Evolutionary conservation across 2,797 vertebrate species (phyloP), one percentile per base, ranked within the genome.

Genomic region (Onychomys leucogaster): DNA sequence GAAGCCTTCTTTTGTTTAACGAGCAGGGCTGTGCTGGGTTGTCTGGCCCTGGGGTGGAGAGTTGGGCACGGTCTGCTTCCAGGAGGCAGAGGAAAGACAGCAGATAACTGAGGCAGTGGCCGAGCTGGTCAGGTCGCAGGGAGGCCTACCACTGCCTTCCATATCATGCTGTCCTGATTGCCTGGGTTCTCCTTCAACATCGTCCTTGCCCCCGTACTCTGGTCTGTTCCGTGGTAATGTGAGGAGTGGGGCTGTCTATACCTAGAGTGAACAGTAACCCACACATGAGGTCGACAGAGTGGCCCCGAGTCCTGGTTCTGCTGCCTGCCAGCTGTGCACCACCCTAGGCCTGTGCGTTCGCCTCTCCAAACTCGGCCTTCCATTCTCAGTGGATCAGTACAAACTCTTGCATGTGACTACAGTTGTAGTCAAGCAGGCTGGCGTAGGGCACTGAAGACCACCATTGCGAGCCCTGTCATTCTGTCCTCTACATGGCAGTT

Each of bases 1-100:
- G 86, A 96, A 85, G 75, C 96, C 91, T 98, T 89, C 67, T 78
- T 95, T 71, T 97, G 87, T 97, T 98, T 98, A 91, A n/a, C 0
- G 4, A 2, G 91, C 89, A 29, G 97, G 96, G 91, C 77, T 65
- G 78, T 55, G 59, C 84, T 83, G 91, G 96, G 97, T 98, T 8
- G 88, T 0, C 0, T 94, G 78, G 98, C 95, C 34, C n/a, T 46
- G 91, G 73, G 83, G 90, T 59, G 27, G 97, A 85, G 75, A 57
- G 7, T 52, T 5, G 5, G 87, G 13, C 57, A 25, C 25, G 7
- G 5, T n/a, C 63, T 23, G 34, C 76, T 91, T 91, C 49, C 61
- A 2, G 61, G 77, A 52, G 46, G 17, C 25, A 29, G n/a, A 61
- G 29, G 27, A 43, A 57, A 17, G 25, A n/a, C 49, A 55, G 34